phyloP scores from a whole-genome alignment of 1,140 invertebrate species.

The Drosophila micromelanica region DNA sequence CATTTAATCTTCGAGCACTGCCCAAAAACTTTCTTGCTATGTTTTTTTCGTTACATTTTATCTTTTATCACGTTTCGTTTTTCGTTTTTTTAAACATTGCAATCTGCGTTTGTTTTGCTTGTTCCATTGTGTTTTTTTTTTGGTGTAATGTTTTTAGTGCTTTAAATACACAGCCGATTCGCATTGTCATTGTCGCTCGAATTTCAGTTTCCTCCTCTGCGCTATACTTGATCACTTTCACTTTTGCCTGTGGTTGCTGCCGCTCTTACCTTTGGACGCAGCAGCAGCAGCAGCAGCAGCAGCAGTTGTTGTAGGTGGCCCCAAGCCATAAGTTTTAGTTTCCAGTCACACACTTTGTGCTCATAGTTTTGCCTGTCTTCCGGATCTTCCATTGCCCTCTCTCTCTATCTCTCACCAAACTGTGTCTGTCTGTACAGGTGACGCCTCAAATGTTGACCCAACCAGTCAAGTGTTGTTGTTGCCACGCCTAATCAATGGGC shows the following conservation, averaged over 20 bases:
- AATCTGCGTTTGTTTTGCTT: constrained; percentile 35
- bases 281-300: too few species aligned
- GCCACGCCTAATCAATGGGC: constrained; percentile 15
- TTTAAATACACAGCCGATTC: constrained; percentile 64
- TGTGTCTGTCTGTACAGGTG: constrained; percentile 11
- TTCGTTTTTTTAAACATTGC: constrained; percentile 39
- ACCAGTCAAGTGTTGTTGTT: constrained; percentile 14
- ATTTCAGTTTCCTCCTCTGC: constrained; percentile 59
- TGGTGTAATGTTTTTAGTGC: constrained; percentile 62
- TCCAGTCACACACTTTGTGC: constrained; percentile 51
- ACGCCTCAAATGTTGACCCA: constrained; percentile 40
- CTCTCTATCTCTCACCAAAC: background rate
- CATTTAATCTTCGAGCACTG: background rate
- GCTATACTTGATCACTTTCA: constrained; percentile 70
- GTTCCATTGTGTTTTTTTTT: constrained; percentile 23
- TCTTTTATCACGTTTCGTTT: constrained; percentile 43
- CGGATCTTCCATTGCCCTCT: constrained; percentile 13
- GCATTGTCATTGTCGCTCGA: constrained; percentile 73
- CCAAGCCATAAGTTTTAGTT: constrained; percentile 35
- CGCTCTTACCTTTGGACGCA: constrained; percentile 42
- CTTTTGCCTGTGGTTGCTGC: constrained; percentile 40
- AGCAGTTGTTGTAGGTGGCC: constrained; percentile 49
- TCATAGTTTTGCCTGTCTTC: constrained; percentile 37
- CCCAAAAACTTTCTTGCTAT: constrained; percentile 2
- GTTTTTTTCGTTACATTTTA: constrained; percentile 33